Percentiles rank a stretch among this genome's conserved stretches.
phyloP scores from a whole-genome alignment of 1,140 invertebrate genomes.

The Nasonia giraulti region DNA sequence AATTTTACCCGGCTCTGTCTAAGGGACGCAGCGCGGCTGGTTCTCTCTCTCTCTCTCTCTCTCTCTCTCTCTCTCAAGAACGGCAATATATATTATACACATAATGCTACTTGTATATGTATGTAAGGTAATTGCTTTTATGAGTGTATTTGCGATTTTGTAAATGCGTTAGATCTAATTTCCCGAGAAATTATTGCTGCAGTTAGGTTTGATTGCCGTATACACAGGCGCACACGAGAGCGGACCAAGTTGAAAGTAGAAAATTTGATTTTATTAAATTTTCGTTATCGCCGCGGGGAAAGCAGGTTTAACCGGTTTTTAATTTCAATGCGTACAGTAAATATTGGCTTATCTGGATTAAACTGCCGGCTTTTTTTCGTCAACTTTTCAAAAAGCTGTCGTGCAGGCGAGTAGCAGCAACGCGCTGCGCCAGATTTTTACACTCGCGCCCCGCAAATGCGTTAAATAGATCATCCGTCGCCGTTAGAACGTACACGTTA shows the following conservation, averaged over 20 bases:
- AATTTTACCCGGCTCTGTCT: not conserved
- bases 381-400: not conserved
- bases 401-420: not conserved
- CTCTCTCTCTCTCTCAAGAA: no score
- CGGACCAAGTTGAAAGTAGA: conserved; percentile 3
- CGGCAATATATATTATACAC: no score
- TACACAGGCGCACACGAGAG: not conserved
- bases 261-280: conserved; percentile 6
- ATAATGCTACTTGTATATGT: not conserved
- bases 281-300: not conserved
- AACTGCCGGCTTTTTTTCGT: not conserved
- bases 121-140: not conserved
- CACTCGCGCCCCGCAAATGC: not conserved
- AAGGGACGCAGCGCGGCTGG: no score
- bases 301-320: not conserved
- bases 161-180: conserved; percentile 1
- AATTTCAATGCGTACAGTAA: not conserved
- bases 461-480: not conserved
- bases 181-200: no score
- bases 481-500: not conserved
- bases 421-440: not conserved
- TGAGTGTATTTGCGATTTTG: not conserved
- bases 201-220: no score
- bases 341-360: not conserved
- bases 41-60: no score